Percentiles rank a stretch among this genome's conserved stretches.
phyloP scores from a whole-genome alignment of 30 jellyfish, hydroid and myxozoan species.

The Mastigias papua region DNA sequence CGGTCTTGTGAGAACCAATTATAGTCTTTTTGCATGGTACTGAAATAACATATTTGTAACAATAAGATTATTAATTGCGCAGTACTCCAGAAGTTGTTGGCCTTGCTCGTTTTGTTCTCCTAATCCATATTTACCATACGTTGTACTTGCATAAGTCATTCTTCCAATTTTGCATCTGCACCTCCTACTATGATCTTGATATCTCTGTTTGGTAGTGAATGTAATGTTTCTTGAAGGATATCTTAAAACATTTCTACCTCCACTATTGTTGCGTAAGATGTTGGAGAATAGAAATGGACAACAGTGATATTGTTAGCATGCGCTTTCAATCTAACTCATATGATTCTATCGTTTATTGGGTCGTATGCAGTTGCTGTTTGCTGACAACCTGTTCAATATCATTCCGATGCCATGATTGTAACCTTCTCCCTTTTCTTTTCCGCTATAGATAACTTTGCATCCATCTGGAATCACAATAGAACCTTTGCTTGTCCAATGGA shows the following conservation, averaged over 20 bases:
- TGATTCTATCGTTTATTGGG: neutral
- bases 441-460: neutral
- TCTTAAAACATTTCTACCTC: neutral
- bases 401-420: neutral
- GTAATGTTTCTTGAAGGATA: slow-evolving; percentile 7
- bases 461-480: neutral
- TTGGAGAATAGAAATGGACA: neutral
- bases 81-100: too few relatives aligned
- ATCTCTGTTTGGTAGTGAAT: too few relatives aligned
- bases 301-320: neutral
- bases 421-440: neutral
- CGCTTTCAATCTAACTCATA: neutral
- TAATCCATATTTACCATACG: too few relatives aligned
- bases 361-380: neutral
- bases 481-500: neutral
- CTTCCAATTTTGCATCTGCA: too few relatives aligned
- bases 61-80: too few relatives aligned
- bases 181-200: too few relatives aligned
- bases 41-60: too few relatives aligned
- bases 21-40: too few relatives aligned
- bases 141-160: too few relatives aligned
- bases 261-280: neutral
- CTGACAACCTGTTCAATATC: neutral
- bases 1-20: too few relatives aligned
- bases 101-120: too few relatives aligned